Base-by-base conservation (phyloP, 2,797 vertebrate species). In the Neomorphus geoffroyi region DNA sequence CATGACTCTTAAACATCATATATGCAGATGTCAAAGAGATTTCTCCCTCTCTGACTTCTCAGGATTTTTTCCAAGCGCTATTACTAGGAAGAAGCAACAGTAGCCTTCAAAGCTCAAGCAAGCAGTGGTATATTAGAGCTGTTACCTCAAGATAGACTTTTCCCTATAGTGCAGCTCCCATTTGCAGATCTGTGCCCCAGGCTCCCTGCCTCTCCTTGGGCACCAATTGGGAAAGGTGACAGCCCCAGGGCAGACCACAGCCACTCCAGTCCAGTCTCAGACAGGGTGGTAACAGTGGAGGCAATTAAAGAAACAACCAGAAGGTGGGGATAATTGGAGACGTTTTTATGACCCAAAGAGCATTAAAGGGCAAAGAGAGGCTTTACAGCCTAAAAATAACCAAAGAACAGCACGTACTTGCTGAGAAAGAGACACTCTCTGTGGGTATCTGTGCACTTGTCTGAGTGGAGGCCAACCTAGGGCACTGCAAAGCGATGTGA, bases 231-330 rank as follows among this genome's bases (percentile, higher is more conserved):
- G 48, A 33, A 86, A 72, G 54, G 18, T 0, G 5, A 45, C 2
- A 5, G 27, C 10, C 26, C 27, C 3, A 4, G 30, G 11, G 11
- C 45, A 81, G 28, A 16, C 24, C 0, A 2, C 21, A 54, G 69
- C n/a, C 1, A 0, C 33, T 80, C 41, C 18, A 61, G 24, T 11
- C 30, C 0, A 0, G 41, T 21, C 0, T 2, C 33, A 17, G 24
- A 22, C 1, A 1, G 61, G 15, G 12, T 57, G 43, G 46, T 50
- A 75, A 51, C 48, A 46, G 54, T 39, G n/a, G 26, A 62, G 72
- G 27, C 54, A 56, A 39, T 64, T 77, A 64, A 79, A 66, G 56
- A 45, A 73, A 56, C 16, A 58, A 27, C 33, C 30, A 58, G 66
- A 79, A 51, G 30, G 32, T 53, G 61, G 50, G 69, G 69, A 61